Evolutionary conservation across 2,113 vertebrate genomes (phyloP).

Genomic region (Oophaga pumilio): DNA sequence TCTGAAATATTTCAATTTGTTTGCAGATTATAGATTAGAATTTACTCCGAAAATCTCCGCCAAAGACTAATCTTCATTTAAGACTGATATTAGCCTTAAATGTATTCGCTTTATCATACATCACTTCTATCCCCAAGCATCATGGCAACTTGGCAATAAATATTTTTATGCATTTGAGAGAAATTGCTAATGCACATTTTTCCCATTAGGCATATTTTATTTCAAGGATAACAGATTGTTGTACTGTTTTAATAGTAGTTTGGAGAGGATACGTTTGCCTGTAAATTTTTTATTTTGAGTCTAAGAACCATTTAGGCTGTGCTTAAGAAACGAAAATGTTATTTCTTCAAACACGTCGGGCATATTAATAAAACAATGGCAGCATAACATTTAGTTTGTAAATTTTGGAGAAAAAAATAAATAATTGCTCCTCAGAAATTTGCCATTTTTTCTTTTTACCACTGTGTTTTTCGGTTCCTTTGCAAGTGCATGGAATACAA

Average conservation of each 20-base stretch:
- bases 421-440: background rate
- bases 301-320: background rate
- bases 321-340: background rate
- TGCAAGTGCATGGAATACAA: background rate
- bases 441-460: background rate
- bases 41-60: background rate
- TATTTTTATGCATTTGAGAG: conserved; percentile 29
- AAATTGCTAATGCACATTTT: conserved; percentile 1
- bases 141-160: conserved; percentile 1
- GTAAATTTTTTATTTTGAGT: background rate
- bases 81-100: background rate
- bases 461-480: background rate
- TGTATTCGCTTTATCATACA: background rate
- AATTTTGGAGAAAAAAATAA: background rate
- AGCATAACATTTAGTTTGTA: background rate
- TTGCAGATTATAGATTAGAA: background rate
- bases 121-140: conserved; percentile 24
- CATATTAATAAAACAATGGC: background rate
- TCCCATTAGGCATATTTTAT: conserved; percentile 31
- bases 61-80: background rate
- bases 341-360: background rate
- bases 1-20: background rate
- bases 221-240: conserved; percentile 31
- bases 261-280: conserved; percentile 14
- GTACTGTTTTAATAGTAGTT: conserved; percentile 2